These are phyloP conservation scores for Epinephelus malabaricus DNA, from an alignment of 2,797 vertebrate species.

Conservation along the genomic window DNA sequence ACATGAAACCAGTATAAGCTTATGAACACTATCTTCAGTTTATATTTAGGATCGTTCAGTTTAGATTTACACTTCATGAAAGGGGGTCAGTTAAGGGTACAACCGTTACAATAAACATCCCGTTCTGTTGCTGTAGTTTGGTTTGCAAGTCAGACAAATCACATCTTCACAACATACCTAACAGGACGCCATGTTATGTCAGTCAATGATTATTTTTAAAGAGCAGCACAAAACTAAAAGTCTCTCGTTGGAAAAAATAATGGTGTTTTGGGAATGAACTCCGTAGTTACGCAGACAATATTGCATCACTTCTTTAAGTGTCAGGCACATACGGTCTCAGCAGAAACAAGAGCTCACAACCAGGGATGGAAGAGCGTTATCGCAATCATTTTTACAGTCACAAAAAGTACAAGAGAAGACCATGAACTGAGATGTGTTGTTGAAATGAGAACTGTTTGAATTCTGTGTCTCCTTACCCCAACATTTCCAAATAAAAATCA, in stretches of 20 bases:
- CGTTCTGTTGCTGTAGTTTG: neutral
- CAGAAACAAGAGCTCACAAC: conserved; percentile 3
- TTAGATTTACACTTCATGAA: conserved; percentile 14
- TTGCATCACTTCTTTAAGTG: conserved; percentile 23
- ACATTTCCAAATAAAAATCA: neutral
- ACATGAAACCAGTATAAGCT: conserved; percentile 14
- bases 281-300: neutral
- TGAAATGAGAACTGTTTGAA: too few species aligned
- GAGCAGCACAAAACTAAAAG: neutral
- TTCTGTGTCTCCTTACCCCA: too few species aligned
- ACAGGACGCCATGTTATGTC: neutral
- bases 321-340: conserved; percentile 40
- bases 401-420: neutral
- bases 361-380: neutral
- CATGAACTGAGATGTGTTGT: neutral
- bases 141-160: neutral
- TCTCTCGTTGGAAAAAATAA: neutral
- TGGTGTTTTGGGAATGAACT: neutral
- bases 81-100: neutral
- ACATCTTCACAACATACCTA: neutral
- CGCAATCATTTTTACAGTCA: neutral
- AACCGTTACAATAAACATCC: neutral
- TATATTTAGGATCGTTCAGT: conserved; percentile 6
- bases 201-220: too few species aligned
- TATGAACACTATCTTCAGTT: conserved; percentile 28